Conservation (phyloP, 1,140 invertebrate species). For the Cryptotermes secundus region DNA sequence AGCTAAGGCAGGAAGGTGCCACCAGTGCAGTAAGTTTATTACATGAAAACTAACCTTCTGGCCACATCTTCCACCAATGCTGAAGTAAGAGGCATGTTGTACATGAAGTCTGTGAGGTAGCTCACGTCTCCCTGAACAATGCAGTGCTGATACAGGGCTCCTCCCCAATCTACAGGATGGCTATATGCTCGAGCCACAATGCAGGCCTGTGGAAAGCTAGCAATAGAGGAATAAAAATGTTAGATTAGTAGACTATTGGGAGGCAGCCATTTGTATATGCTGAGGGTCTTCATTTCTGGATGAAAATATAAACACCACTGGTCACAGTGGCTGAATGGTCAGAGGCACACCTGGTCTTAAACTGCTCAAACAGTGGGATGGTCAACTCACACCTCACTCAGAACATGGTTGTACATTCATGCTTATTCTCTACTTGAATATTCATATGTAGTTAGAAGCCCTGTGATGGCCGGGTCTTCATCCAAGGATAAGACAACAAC, state of each 20-base stretch:
- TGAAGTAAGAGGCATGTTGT: slow-evolving; percentile 53
- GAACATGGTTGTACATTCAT: too few relatives aligned
- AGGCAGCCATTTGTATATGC: not conserved
- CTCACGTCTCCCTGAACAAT: slow-evolving; percentile 58
- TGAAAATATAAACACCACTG: slow-evolving; percentile 7
- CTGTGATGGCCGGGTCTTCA: too few relatives aligned
- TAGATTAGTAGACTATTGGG: not conserved
- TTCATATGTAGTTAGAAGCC: too few relatives aligned
- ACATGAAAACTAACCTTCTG: slow-evolving; percentile 48
- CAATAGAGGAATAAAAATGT: slow-evolving; percentile 24
- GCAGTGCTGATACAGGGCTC: slow-evolving; percentile 63
- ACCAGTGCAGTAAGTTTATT: too few relatives aligned
- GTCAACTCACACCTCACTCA: too few relatives aligned
- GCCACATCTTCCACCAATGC: slow-evolving; percentile 60
- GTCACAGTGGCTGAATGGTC: too few relatives aligned
- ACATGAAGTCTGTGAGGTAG: slow-evolving; percentile 63
- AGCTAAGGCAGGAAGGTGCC: too few relatives aligned
- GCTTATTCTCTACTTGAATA: too few relatives aligned
- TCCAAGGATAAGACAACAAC: not conserved
- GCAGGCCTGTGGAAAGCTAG: slow-evolving; percentile 59
- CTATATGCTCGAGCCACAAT: slow-evolving; percentile 67
- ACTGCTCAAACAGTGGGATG: too few relatives aligned
- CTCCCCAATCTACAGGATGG: slow-evolving; percentile 62
- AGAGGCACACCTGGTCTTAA: too few relatives aligned
- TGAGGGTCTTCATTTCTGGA: not conserved